phyloP scores from a whole-genome alignment of 2,113 vertebrate species.

The Felis catus region F.catus_Fca126_mat1.0 CM031420.1:38434501-38435000 shows the following conservation, averaged over 20 bases:
- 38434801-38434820: not conserved
- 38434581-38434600: too few species aligned
- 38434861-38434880: not conserved
- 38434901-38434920: not conserved
- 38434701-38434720: too few species aligned
- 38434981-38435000: not conserved
- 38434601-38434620: too few species aligned
- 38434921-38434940: not conserved
- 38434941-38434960: slow-evolving; percentile 26
- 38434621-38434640: too few species aligned
- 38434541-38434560: too few species aligned
- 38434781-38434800: not conserved
- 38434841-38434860: not conserved
- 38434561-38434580: too few species aligned
- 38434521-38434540: too few species aligned
- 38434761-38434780: not conserved
- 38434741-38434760: accelerated
- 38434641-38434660: too few species aligned
- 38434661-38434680: too few species aligned
- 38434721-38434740: too few species aligned
- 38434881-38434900: not conserved
- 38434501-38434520: too few species aligned
- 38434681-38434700: too few species aligned
- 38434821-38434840: not conserved
- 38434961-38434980: slow-evolving; percentile 13